Evolutionary conservation across 2,113 vertebrate genomes (phyloP).

Genomic region (Gadus macrocephalus): DNA sequence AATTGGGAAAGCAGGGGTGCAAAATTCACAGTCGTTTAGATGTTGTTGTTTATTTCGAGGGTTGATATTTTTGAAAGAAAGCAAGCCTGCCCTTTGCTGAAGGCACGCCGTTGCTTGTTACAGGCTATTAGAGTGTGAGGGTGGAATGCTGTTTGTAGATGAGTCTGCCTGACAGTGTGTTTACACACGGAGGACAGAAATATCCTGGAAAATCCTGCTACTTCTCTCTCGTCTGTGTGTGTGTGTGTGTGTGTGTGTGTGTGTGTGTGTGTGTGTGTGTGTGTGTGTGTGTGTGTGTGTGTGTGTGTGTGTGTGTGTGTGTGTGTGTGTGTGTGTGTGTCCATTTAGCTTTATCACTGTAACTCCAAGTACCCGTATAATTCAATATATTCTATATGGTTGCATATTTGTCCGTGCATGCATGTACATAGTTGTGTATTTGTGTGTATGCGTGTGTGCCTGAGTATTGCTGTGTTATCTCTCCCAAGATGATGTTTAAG

Average conservation of each 20-base stretch:
- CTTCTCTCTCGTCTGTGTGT: constrained; percentile 1
- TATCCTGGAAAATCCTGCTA: not conserved
- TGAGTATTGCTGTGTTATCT: not conserved
- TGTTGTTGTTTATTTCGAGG: too few relatives aligned
- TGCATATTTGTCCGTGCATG: not conserved
- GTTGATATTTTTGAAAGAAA: too few relatives aligned
- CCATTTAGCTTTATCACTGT: too few relatives aligned
- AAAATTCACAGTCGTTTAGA: too few relatives aligned
- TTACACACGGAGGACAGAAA: not conserved
- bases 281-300: not conserved
- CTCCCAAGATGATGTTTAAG: not conserved
- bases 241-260: constrained; percentile 1
- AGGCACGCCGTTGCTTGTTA: too few relatives aligned
- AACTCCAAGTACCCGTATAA: too few relatives aligned
- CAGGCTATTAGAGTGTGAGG: too few relatives aligned
- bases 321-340: not conserved
- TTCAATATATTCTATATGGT: not conserved
- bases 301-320: not conserved
- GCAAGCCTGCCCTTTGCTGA: too few relatives aligned
- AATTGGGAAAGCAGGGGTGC: too few relatives aligned
- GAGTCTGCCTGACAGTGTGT: too few relatives aligned
- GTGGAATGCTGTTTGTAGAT: too few relatives aligned
- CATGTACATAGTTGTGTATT: not conserved
- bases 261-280: not conserved
- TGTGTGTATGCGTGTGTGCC: not conserved